phyloP scores from a whole-genome alignment of 2,113 vertebrate genomes.

The Ammodytes marinus region DNA sequence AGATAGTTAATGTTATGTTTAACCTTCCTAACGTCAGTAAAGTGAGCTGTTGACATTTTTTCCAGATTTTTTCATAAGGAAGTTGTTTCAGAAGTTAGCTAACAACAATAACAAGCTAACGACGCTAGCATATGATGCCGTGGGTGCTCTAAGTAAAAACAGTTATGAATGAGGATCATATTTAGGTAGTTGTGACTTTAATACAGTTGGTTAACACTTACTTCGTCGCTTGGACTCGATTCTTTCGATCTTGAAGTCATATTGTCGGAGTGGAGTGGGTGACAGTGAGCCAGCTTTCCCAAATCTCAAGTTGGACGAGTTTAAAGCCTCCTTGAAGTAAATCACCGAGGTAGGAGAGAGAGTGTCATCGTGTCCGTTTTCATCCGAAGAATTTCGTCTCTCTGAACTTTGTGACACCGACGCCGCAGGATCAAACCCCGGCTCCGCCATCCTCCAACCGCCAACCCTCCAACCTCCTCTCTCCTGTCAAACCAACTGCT shows the following conservation, averaged over 20 bases:
- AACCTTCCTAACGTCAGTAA: not conserved
- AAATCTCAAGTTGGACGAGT: conserved; percentile 75
- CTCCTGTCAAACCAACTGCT: conserved; percentile 27
- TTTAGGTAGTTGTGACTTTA: not conserved
- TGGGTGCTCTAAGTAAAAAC: fast-evolving
- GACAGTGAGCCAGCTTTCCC: conserved; percentile 52
- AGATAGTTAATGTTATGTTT: not conserved
- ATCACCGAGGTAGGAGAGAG: conserved; percentile 87
- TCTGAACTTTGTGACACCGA: conserved; percentile 46
- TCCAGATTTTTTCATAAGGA: not conserved
- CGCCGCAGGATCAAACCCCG: conserved; percentile 20
- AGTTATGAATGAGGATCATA: not conserved
- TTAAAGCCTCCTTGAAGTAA: conserved; percentile 86
- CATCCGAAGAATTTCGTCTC: conserved; percentile 53
- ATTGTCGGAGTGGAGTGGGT: conserved; percentile 64
- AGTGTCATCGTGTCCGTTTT: conserved; percentile 82
- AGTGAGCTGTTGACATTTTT: not conserved
- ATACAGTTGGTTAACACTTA: conserved; percentile 55
- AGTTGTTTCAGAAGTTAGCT: conserved; percentile 11
- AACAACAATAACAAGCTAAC: conserved; percentile 20
- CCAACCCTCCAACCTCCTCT: not conserved
- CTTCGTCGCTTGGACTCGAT: conserved; percentile 78
- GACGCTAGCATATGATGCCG: too few species aligned
- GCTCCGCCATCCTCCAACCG: conserved; percentile 75
- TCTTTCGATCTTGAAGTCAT: conserved; percentile 82